Base-by-base conservation (phyloP, 2,797 vertebrate species). In the Ctenosaura bakeri region DNA sequence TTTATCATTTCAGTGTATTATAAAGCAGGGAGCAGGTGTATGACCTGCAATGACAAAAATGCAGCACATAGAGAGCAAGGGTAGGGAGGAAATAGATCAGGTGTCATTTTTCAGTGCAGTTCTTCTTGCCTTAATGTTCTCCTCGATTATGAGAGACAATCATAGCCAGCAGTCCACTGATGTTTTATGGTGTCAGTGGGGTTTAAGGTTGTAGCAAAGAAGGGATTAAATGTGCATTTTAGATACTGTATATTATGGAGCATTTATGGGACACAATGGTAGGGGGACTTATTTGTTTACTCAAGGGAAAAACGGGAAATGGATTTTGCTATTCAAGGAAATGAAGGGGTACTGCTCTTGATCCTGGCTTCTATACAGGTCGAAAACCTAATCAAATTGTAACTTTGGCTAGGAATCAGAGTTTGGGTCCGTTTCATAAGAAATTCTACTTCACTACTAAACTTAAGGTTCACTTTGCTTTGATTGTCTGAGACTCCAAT, bases 151-250 rank as follows among this genome's bases (percentile, higher is more conserved):
- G 89, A 87, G 91, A 76, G 93, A 94, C 20, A 54, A 90, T 94
- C 89, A 90, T 12, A 79, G 24, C 71, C 86, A 71, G 89, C 83
- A 71, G 82, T 71, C 46, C 0, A 1, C 76, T 0, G 24, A 88
- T 95, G 94, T 69, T 94, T 97, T 96, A 96, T 92, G 93, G 88
- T 85, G 86, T 92, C 92, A 90, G 80, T 59, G 85, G 83, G 91
- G 92, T 87, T 93, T 94, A 88, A 92, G 95, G 92, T 89, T 95
- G 95, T 69, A 91, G 93, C 77, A 89, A 62, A 6, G 3, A 81
- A 89, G 90, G 85, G 81, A 91, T 85, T 66, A 35, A 86, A 13
- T 24, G 66, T 64, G 29, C 66, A 89, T 90, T 74, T 90, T 89
- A 88, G 78, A 62, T 90, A 29, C 80, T 1, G 29, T 92, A 62